phyloP scores from a whole-genome alignment of 2,888 invertebrate species.

The Matsumyia berberina region DNA sequence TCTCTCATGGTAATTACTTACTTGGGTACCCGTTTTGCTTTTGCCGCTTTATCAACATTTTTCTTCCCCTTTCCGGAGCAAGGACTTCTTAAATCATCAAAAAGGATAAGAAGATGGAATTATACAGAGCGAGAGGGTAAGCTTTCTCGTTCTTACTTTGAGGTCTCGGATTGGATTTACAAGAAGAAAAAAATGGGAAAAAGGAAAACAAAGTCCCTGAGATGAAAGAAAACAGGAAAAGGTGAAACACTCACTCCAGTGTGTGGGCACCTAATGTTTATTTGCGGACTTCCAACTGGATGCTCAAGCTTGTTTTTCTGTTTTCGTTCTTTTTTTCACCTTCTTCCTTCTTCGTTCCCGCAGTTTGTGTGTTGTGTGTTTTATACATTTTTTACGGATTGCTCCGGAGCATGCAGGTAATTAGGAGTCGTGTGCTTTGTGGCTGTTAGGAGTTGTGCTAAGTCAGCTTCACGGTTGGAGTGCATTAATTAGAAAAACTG shows the following conservation, averaged over 20 bases:
- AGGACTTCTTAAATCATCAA: slow-evolving; percentile 36
- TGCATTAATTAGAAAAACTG: slow-evolving; percentile 42
- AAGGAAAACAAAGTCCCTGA: slow-evolving; percentile 1
- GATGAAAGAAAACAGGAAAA: not conserved
- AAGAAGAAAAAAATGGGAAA: not conserved
- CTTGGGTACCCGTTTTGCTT: slow-evolving; percentile 3
- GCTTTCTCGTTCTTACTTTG: not conserved
- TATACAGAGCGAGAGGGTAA: not conserved
- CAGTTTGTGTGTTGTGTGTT: slow-evolving; percentile 2
- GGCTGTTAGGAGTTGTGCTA: slow-evolving; percentile 25
- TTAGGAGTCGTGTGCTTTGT: slow-evolving; percentile 30
- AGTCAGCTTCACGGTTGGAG: slow-evolving; percentile 51
- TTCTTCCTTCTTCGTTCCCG: not conserved
- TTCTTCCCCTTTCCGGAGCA: not conserved
- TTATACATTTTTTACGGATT: slow-evolving; percentile 6
- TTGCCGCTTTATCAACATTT: slow-evolving; percentile 8
- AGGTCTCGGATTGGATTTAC: slow-evolving; percentile 15
- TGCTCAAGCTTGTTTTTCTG: slow-evolving; percentile 12
- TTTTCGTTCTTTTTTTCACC: not conserved
- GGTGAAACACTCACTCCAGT: slow-evolving; percentile 1
- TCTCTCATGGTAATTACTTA: slow-evolving; percentile 29
- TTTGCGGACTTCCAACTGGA: slow-evolving; percentile 12
- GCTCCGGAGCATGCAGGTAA: slow-evolving; percentile 16
- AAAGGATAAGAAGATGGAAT: slow-evolving; percentile 27
- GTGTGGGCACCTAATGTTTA: slow-evolving; percentile 13